Evolutionary conservation across 1,140 invertebrate genomes (phyloP).

Genomic region (Subanguina moxae): DNA sequence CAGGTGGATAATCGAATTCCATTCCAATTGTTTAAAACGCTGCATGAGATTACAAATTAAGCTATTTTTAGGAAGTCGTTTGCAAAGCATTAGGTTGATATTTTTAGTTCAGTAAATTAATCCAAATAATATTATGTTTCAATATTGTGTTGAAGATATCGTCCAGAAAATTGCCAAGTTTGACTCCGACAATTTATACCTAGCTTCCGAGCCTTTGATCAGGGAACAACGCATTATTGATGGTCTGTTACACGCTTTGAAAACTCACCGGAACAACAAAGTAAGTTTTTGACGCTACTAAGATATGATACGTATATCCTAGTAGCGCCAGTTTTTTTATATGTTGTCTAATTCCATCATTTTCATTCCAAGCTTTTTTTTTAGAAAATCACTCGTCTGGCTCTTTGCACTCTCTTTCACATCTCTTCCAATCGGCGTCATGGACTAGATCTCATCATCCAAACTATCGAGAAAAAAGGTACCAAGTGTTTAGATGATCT

Average conservation of each 20-base stretch:
- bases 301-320: too few species aligned
- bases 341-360: not conserved
- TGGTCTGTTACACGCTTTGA: slow-evolving; percentile 23
- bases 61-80: slow-evolving; percentile 1
- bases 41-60: too few species aligned
- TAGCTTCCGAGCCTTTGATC: not conserved
- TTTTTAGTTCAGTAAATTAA: too few species aligned
- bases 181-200: not conserved
- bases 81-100: not conserved
- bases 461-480: slow-evolving; percentile 18
- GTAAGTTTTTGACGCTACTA: slow-evolving; percentile 10
- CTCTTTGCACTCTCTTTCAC: slow-evolving; percentile 31
- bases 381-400: slow-evolving; percentile 27
- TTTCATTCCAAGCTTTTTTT: not conserved
- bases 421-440: slow-evolving; percentile 38
- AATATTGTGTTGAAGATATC: not conserved
- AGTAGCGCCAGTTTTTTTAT: not conserved
- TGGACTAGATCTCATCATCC: slow-evolving; percentile 37
- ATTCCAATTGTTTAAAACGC: too few species aligned
- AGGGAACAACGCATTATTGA: slow-evolving; percentile 24
- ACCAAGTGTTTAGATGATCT: slow-evolving; percentile 27
- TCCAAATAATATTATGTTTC: too few species aligned
- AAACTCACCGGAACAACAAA: slow-evolving; percentile 34
- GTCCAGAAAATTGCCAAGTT: slow-evolving; percentile 5
- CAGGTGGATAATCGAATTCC: too few species aligned